Base-by-base conservation (phyloP, 1,140 invertebrate species). In the Orius laevigatus region DNA sequence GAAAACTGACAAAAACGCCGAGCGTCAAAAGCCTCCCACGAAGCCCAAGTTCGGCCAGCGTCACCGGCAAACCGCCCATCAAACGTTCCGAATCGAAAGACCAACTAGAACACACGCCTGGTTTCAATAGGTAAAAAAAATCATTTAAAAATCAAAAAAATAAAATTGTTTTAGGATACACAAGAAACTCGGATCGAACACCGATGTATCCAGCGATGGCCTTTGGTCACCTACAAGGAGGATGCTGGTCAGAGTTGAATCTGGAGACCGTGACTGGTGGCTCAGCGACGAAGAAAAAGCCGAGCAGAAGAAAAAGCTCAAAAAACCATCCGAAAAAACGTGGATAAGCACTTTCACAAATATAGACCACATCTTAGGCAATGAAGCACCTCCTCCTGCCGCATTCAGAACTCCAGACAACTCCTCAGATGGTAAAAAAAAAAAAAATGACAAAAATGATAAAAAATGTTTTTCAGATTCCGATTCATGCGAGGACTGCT, bases 331-430 rank as follows among this genome's bases (percentile, higher is more conserved):
- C 3, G 25, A 25, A 25, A 25, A 25, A 25, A 25, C 25, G 25
- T 25, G 25, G 25, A 25, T 25, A 3, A 25, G 25, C 25, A 4
- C 25, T 8, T 25, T 25, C 59, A 81, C 76, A 9, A 83, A 88
- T 61, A 87, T 89, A 48, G 84, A 88, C 58, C 82, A 87, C 57
- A 71, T 87, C 57, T 65, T 89, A 41, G 83, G 82, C 5, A 68
- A 68, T 18, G 56, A 62, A 19, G 51, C 58, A 42, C 55, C 60
- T 20, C 60, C 58, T 9, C 57, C 58, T 1, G 53, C 54, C 2
- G 54, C 56, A n/a, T 54, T 56, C 48, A 39, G 48, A 5, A 57
- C 55, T 2, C 55, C 55, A 2, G 36, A 49, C 12, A 49, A 52
- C 19, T 51, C 55, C 14, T 55, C 55, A 8, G 50, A 51, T 25